These are phyloP conservation scores for Tetragnatha versicolor DNA, from an alignment of 1,140 invertebrate species.

Conservation along the genomic window DNA sequence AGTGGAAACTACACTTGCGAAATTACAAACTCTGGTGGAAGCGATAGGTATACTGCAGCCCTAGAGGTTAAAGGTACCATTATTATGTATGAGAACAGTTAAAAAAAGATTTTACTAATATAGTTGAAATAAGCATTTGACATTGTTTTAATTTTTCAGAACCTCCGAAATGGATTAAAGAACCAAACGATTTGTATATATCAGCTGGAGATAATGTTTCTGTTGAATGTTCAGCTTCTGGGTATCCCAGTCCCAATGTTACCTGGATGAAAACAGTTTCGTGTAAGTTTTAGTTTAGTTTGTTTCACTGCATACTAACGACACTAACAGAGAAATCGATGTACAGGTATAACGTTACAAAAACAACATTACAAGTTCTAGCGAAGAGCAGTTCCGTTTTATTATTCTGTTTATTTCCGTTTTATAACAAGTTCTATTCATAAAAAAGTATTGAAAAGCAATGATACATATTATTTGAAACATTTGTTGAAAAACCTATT, in stretches of 20 bases:
- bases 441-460: no score
- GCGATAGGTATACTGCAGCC: slow-evolving; percentile 69
- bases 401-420: not conserved
- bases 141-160: slow-evolving; percentile 61
- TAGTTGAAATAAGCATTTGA: no score
- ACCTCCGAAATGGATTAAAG: slow-evolving; percentile 67
- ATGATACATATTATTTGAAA: no score
- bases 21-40: slow-evolving; percentile 73
- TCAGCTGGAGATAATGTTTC: slow-evolving; percentile 62
- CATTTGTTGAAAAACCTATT: no score
- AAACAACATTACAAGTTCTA: no score
- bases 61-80: slow-evolving; percentile 76
- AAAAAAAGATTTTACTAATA: no score
- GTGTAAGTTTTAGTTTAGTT: not conserved
- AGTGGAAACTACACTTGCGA: slow-evolving; percentile 63
- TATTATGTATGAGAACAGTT: no score
- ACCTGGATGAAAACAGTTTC: slow-evolving; percentile 64
- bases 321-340: not conserved
- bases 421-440: no score
- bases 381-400: no score
- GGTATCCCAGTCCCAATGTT: slow-evolving; percentile 66
- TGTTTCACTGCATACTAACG: not conserved
- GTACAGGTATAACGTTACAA: not conserved
- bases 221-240: slow-evolving; percentile 66
- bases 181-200: slow-evolving; percentile 65